Evolutionary conservation across 2,113 vertebrate genomes (phyloP), one percentile per base, ranked within the genome.

Genomic region (Megaceryle torquata): DNA sequence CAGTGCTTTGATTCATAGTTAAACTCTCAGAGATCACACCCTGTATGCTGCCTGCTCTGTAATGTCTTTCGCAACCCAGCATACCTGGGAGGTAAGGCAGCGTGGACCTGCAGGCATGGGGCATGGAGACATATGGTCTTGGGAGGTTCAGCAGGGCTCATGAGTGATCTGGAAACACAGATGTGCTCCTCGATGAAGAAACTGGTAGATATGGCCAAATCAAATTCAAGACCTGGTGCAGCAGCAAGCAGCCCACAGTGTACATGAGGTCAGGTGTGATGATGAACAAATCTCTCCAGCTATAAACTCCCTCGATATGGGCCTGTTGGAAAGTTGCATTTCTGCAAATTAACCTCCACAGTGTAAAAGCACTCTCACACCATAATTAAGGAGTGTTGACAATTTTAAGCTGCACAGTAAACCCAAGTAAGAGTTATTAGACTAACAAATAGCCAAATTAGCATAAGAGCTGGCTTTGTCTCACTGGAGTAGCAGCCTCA

Each of bases 381-480:
- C 1, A 2, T 87, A 93, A 85, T 82, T 89, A 91, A 79, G 61
- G 65, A 74, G 26, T 31, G 87, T 61, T 89, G 82, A 89, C 75
- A 71, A 48, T 71, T 89, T 91, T 93, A 89, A 91, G 85, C 70
- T 33, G 35, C 85, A 60, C 61, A 87, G 65, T 82, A 96, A 94
- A 91, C 21, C 82, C 81, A 89, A 91, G 48, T 60, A 89, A 93
- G 82, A 78, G 90, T 91, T 95, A 93, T 94, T 91, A 82, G 59
- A 91, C 63, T 89, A 96, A 91, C 87, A 88, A 82, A 94, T 67
- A 93, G 81, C 61, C 56, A 68, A 48, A 89, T 96, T 95, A 95
- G 74, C 83, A 67, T 87, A 94, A 86, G 25, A 92, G 78, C 83
- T 89, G 87, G n/a, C 84, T 96, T 96, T 91, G 72, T 72, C 72